Conservation (phyloP, 2,888 invertebrate genomes). For the Netelia virgata region DNA sequence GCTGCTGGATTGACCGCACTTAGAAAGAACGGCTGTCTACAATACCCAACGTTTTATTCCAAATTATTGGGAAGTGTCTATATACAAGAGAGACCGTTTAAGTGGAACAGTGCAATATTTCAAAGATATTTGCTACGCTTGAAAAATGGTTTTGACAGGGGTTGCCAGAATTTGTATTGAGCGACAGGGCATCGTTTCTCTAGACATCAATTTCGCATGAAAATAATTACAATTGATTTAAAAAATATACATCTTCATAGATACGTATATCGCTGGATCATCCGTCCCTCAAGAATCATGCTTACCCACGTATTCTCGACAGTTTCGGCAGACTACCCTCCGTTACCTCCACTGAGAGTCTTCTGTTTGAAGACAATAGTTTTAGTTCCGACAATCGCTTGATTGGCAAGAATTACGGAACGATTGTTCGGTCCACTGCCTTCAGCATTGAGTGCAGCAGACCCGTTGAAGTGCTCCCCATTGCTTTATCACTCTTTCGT, state of each 20-base stretch:
- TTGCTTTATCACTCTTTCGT: slow-evolving; percentile 66
- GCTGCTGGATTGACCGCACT: slow-evolving; percentile 63
- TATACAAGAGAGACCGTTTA: not conserved
- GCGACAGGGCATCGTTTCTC: too few species aligned
- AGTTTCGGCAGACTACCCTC: not conserved
- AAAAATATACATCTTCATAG: not conserved
- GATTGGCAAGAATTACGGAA: slow-evolving; percentile 82
- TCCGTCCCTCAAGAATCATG: not conserved
- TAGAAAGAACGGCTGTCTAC: not conserved
- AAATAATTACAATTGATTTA: not conserved
- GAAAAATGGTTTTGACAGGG: not conserved
- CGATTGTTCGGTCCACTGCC: slow-evolving; percentile 78
- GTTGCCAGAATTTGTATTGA: not conserved
- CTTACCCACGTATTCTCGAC: not conserved
- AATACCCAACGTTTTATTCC: slow-evolving; percentile 6
- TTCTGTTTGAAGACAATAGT: slow-evolving; percentile 77
- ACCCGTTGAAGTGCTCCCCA: slow-evolving; percentile 49
- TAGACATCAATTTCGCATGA: too few species aligned
- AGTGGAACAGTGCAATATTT: not conserved
- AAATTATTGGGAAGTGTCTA: not conserved
- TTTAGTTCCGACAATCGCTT: slow-evolving; percentile 81
- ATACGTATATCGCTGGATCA: not conserved
- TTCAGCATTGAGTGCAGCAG: slow-evolving; percentile 73
- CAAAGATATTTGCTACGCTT: not conserved
- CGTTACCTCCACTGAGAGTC: not conserved